Base-by-base conservation (phyloP, 2,888 invertebrate species). In the Tiliacea citrago region DNA sequence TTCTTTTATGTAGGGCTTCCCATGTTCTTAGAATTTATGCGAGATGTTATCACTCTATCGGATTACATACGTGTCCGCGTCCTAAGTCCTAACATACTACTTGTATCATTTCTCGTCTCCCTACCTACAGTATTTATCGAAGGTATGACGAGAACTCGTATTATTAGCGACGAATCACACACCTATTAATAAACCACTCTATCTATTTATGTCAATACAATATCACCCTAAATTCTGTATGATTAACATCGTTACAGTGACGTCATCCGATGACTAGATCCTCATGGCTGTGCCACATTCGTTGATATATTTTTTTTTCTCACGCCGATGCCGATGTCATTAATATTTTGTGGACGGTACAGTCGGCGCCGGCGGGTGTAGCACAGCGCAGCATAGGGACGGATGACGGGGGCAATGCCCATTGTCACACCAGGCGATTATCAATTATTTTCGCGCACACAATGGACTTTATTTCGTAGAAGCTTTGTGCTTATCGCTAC, bases 401-500 rank as follows among this genome's bases (percentile, higher is more conserved):
- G 77, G 67, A 70, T 80, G 83, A 74, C 77, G 79, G 82, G 84
- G 81, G 82, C 85, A 86, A 79, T 85, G 88, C 82, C 86, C 87
- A 87, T 87, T 87, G 88, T 87, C 86, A 84, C 82, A 87, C 77
- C 77, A 72, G 68, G 76, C 79, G 83, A 91, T 92, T 91, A 92
- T 91, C 89, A 93, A 87, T 94, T 92, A 93, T 92, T 92, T 93
- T 92, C 89, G 92, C 91, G 89, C 90, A 90, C 88, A 93, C 93
- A 94, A 92, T 92, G 91, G 88, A 68, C 62, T 83, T 90, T 88
- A 91, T 88, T 95, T 94, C 94, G 90, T 85, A 92, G 93, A 93
- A 92, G 83, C 87, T 89, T 89, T 89, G 89, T 88, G 89, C 88
- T 90, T 90, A 88, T 89, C 97, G 86, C 96, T 93, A 70, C 78